Percentiles rank a stretch among this genome's conserved stretches.
These are phyloP conservation scores for Lasiurus borealis DNA, from an alignment of 2,113 vertebrate species.

Conservation along the genomic window DNA sequence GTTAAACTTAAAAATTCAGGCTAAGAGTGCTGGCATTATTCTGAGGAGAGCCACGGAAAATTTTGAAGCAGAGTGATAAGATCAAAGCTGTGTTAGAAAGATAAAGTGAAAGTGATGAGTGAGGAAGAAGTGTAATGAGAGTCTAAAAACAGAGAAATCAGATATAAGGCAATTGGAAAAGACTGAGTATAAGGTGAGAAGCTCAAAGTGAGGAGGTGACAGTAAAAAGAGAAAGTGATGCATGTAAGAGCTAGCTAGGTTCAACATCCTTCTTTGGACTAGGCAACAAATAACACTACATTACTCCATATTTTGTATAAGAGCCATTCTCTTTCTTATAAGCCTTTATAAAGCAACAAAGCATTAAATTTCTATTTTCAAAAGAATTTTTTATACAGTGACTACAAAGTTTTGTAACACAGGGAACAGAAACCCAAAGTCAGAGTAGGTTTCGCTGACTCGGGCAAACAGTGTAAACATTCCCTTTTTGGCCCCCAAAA, in stretches of 20 bases:
- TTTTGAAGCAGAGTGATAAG: conserved; percentile 2
- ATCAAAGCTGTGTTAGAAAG: conserved; percentile 53
- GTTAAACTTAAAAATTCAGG: not conserved
- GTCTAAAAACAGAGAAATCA: conserved; percentile 57
- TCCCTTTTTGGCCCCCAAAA: conserved; percentile 8
- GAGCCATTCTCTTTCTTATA: not conserved
- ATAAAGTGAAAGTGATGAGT: conserved; percentile 50
- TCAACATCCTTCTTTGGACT: not conserved
- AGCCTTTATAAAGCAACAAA: not conserved
- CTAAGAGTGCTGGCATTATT: conserved; percentile 4
- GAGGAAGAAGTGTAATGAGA: conserved; percentile 23
- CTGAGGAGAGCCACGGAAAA: not conserved
- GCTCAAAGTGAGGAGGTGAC: not conserved
- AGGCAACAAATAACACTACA: conserved; percentile 19
- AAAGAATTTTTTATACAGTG: conserved; percentile 5
- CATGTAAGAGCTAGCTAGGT: not conserved
- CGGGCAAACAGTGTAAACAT: conserved; percentile 35
- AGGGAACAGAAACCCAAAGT: conserved; percentile 23
- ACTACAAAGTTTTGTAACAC: conserved; percentile 42
- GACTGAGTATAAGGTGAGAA: not conserved
- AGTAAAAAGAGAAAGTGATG: not conserved
- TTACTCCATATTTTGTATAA: not conserved
- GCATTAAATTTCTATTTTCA: conserved; percentile 25
- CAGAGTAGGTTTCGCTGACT: conserved; percentile 22
- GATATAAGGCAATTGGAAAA: not conserved